Conservation (phyloP, 2,888 invertebrate genomes). For the Rhingia campestris region DNA sequence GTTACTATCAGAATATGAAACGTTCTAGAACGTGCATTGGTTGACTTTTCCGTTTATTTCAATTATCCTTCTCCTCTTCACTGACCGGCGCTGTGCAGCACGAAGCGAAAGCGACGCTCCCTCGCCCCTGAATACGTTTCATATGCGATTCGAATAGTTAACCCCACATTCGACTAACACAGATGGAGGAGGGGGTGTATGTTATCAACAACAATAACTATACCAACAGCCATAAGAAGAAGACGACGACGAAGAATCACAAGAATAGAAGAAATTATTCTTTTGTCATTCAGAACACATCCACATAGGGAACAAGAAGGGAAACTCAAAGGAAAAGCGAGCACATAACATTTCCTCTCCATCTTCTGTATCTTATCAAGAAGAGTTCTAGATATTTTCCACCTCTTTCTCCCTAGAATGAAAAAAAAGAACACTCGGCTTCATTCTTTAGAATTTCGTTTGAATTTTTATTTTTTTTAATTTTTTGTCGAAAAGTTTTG, state of each 20-base stretch:
- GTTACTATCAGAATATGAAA: slow-evolving; percentile 46
- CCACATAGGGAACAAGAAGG: slow-evolving; percentile 25
- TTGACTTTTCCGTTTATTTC: slow-evolving; percentile 50
- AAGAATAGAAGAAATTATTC: slow-evolving; percentile 67
- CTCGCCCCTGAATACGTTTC: too few relatives aligned
- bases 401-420: slow-evolving; percentile 38
- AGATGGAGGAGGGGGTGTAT: slow-evolving; percentile 15
- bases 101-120: too few relatives aligned
- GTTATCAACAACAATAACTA: slow-evolving; percentile 51
- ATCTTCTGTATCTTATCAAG: slow-evolving; percentile 7
- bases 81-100: neutral
- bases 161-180: too few relatives aligned
- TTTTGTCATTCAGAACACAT: slow-evolving; percentile 69
- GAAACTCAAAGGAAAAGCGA: slow-evolving; percentile 48
- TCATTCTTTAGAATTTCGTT: slow-evolving; percentile 63
- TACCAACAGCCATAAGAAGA: slow-evolving; percentile 55
- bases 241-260: slow-evolving; percentile 38
- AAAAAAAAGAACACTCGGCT: slow-evolving; percentile 23
- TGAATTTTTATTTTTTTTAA: slow-evolving; percentile 28
- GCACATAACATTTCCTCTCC: slow-evolving; percentile 46
- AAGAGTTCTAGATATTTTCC: slow-evolving; percentile 69
- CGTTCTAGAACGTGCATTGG: slow-evolving; percentile 54
- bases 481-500: slow-evolving; percentile 31
- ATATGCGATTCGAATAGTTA: too few relatives aligned
- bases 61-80: slow-evolving; percentile 20